Evolutionary conservation across 2,888 invertebrate genomes (phyloP), one percentile per base, ranked within the genome.

Genomic region (Hydraecia micacea): DNA sequence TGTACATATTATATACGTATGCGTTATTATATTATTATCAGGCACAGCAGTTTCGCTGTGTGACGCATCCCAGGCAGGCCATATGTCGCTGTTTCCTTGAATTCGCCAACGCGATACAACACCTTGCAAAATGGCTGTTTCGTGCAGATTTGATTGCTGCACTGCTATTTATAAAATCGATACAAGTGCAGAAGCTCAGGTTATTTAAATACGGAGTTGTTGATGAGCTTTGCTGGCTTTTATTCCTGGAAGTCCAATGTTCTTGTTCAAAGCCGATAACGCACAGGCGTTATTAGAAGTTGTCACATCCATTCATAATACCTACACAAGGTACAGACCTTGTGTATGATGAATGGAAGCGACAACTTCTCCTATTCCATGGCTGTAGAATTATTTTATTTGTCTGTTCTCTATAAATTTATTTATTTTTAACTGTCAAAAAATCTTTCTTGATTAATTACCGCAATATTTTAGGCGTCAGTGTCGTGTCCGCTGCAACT

Each of bases 71-170:
- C 85, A 77, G 78, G 92, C 85, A 77, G 76, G 93, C 96, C 96
- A 96, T 94, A 94, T 96, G 96, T 94, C 95, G 93, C 89, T 77
- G 92, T 96, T 96, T 96, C 96, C 95, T 95, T 94, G 96, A 95
- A 96, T 93, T 92, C 93, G 91, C 94, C 94, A 93, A 95, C 93
- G 90, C 92, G 75, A 86, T 89, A 89, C 79, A 77, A 86, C 88
- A 86, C 75, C 86, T 87, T 81, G 87, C 87, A 86, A 77, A 83
- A 85, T 89, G 79, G 71, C 83, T 52, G 87, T 79, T 85, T 83
- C 63, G 75, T 79, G 74, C 87, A 85, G 79, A 87, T 88, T 90
- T 79, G 70, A 77, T 81, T 79, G 68, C 62, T 74, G 70, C 71
- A 69, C 65, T 11, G 75, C 75, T 80, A 85, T 82, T 87, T 78